Percentiles rank a stretch among this genome's conserved stretches.
Conservation (phyloP, 1,140 invertebrate species). For the Sarcophaga peregrina region DNA sequence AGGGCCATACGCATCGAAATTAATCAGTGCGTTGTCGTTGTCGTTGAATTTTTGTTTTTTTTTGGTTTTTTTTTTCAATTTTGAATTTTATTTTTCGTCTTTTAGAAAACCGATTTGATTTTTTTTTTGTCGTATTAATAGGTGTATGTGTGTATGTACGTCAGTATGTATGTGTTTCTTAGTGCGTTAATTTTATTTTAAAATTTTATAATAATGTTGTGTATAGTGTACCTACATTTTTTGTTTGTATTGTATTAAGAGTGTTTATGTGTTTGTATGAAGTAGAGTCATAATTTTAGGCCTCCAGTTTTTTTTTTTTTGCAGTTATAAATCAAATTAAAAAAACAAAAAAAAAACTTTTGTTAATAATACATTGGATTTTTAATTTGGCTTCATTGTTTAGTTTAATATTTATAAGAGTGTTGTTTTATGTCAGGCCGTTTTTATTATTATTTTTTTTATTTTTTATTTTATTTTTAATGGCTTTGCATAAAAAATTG, state of each 20-base stretch:
- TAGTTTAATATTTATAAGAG: background rate
- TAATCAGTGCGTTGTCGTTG: constrained; percentile 36
- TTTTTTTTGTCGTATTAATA: too few relatives aligned
- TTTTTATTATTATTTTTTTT: too few relatives aligned
- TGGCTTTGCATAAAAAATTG: background rate
- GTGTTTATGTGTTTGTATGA: background rate
- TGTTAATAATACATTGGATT: constrained; percentile 1
- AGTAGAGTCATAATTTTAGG: background rate
- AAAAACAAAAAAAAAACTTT: background rate
- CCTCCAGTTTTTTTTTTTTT: background rate
- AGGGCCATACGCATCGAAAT: constrained; percentile 63
- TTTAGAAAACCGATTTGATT: background rate
- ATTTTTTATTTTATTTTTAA: background rate
- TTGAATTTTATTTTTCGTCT: background rate
- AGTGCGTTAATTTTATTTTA: background rate
- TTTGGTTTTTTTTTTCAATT: background rate
- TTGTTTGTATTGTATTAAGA: too few relatives aligned
- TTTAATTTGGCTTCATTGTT: background rate
- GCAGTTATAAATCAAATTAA: background rate
- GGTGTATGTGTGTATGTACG: too few relatives aligned
- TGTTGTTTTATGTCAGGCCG: too few relatives aligned
- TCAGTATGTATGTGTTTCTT: background rate
- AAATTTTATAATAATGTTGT: background rate
- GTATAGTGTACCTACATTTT: background rate
- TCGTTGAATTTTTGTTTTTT: background rate